Base-by-base conservation (phyloP, 2,888 invertebrate species). In the Melieria picta region DNA sequence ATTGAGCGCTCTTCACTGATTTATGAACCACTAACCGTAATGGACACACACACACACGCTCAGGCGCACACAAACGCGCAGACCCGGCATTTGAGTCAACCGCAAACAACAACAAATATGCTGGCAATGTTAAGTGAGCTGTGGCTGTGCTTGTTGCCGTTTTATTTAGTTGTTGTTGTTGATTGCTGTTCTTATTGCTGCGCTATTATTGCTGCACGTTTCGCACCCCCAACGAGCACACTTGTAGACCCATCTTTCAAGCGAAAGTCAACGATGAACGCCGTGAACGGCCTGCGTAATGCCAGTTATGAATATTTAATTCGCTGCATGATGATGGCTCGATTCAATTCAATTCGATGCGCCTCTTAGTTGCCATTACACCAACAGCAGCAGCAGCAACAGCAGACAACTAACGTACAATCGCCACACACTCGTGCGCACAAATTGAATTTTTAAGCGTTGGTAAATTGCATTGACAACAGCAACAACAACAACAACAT, bases 241-340 rank as follows among this genome's bases (percentile, higher is more conserved):
- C 30, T 30, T 30, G 30, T 3, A 30, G 30, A 30, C 30, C 30
- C 30, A 30, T 30, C 30, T 30, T 30, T 30, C 30, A 30, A 30
- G 30, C 30, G 30, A 30, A 30, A 30, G 30, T 30, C 30, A 30
- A 30, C 30, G 30, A 30, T 3, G 30, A 30, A 30, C 30, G 30
- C 30, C 30, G 30, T 69, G 47, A 69, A 69, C 43, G 56, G 71
- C 74, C 67, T 67, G 69, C 74, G 71, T 71, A 69, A 71, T 72
- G 72, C 48, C 77, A 76, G 80, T 82, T 84, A 83, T 84, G 83
- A 84, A 84, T 84, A 83, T 77, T 83, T 84, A 82, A 83, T 80
- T 77, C 69, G 71, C 62, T 67, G n/a, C 11, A 67, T 9, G 46
- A 13, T 16, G n/a, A 11, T 30, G 43, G 4, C 9, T 13, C 9